Evolutionary conservation across 2,113 vertebrate genomes (phyloP), one percentile per base, ranked within the genome.

Genomic region (Mustelus asterias): DNA sequence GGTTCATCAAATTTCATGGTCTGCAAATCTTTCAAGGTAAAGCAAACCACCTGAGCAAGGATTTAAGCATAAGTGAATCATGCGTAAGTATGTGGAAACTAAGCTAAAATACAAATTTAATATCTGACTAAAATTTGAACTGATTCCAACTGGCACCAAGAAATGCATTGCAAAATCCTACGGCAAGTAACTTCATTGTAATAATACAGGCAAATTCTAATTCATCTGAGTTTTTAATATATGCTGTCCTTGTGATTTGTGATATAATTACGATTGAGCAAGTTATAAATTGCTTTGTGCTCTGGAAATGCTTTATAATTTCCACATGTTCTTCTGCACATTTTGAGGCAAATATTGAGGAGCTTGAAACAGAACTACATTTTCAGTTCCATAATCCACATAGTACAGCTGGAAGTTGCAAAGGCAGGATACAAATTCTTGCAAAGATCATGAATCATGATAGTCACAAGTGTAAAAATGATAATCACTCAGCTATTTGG

Each of bases 371-470:
- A 65, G 33, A 92, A n/a, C 58, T 18, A 93, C n/a, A 93, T 65
- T 93, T 65, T 93, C 89, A 93, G 60, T 93, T 93, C 60, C 89
- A 65, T 67, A 93, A 93, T 65, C n/a, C 60, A 37, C 7, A 18
- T 93, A 37, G 60, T 60, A 93, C n/a, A 93, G n/a, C 58, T 65
- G 9, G 33, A 93, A 65, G 4, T 92, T 92, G 88, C 88, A 33
- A 60, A 89, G 60, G 26, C 14, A 41, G 20, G 20, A 48, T 86
- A 44, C 20, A 58, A 92, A 93, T n/a, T 65, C 1, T 65, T 11
- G 60, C 33, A 93, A 93, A 65, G 89, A 14, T 22, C 9, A 37
- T 37, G 60, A 65, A 20, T 67, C 60, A 93, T 67, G 33, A 93
- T 13, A 33, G 89, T 93, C 58, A 93, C 16, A 37, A 37, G 89